phyloP scores from a whole-genome alignment of 2,113 vertebrate genomes.

The Phaethornis superciliosus region DNA sequence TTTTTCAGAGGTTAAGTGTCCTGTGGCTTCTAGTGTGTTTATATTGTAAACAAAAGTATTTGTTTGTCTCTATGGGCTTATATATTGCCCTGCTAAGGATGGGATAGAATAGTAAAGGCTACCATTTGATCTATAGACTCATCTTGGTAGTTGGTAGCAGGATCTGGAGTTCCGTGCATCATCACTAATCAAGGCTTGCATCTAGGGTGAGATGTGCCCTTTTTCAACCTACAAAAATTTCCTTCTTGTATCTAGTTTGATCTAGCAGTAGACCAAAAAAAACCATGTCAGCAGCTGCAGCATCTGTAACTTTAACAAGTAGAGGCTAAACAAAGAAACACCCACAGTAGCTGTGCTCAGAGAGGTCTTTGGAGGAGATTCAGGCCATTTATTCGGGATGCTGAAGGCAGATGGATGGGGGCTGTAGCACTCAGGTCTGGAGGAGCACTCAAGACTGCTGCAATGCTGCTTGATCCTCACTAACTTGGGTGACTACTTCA shows the following conservation, averaged over 20 bases:
- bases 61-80: not conserved
- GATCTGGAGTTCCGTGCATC: not conserved
- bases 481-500: not conserved
- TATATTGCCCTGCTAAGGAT: accelerated
- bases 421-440: not conserved
- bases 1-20: not conserved
- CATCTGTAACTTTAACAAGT: not conserved
- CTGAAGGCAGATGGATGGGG: not conserved
- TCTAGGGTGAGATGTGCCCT: not conserved
- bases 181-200: not conserved
- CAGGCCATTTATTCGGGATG: not conserved
- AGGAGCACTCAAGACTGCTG: not conserved
- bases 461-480: not conserved
- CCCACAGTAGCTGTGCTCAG: not conserved
- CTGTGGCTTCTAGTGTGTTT: not conserved
- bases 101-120: not conserved
- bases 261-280: not conserved
- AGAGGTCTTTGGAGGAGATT: not conserved
- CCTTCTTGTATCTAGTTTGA: not conserved
- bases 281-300: not conserved
- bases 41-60: not conserved
- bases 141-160: not conserved
- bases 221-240: not conserved
- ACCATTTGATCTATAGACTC: not conserved
- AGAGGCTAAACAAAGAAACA: not conserved